Base-by-base conservation (phyloP, 92 coral and sea anemone species). In the Epizoanthus scotinus region DNA sequence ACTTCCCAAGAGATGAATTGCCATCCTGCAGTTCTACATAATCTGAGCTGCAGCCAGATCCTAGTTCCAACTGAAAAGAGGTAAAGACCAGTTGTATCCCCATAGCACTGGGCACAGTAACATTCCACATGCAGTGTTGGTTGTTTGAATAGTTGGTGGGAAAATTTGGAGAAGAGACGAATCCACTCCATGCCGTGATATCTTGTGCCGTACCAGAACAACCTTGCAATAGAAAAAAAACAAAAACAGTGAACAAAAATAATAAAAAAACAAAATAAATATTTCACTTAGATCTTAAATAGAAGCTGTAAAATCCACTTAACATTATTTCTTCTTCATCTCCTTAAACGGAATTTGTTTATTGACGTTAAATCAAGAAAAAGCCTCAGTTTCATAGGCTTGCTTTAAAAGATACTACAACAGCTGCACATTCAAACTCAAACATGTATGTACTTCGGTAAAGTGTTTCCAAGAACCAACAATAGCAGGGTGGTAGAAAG, bases 121-220 rank as follows among this genome's bases (percentile, higher is more conserved):
- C 14, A 50, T 27, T 68, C 73, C 73, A 68, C 3, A 42, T 56
- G 40, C 73, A 68, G 27, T 42, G 14, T n/a, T 38, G 73, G 55
- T 68, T 44, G 29, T 20, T 44, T 36, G 27, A 25, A 31, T 68
- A 68, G 73, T n/a, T 68, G 26, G 9, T 42, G 15, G 73, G 73
- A 36, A 19, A 68, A 22, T 40, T 68, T 42, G 73, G 73, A 27
- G 73, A 68, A 7, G 56, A 20, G 28, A 68, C 18, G 5, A 68
- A 15, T 26, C 73, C 73, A 27, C 73, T 68, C 73, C 53, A 68
- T 19, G 73, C 52, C 17, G 73, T 68, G 55, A 68, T 44, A 68
- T 38, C 47, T 44, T 36, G 73, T 12, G 73, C 19, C 9, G 54
- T 68, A 36, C 15, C 56, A 36, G n/a, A 12, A 8, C 73, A 68